phyloP scores from a whole-genome alignment of 2,888 invertebrate genomes.

The Drosophila rubida region DNA sequence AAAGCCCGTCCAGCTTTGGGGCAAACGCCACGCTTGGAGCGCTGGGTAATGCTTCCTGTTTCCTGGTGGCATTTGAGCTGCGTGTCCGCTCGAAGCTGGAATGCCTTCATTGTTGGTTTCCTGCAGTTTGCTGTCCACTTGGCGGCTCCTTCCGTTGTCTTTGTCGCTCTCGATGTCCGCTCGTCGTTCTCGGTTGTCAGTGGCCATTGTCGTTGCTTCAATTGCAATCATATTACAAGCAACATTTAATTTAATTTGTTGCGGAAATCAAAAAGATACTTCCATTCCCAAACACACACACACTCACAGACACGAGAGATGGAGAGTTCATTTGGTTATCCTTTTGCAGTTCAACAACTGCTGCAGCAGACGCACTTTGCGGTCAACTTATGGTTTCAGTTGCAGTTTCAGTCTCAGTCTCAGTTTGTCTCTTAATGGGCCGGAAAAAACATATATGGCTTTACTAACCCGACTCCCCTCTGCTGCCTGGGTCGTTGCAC shows the following conservation, averaged over 20 bases:
- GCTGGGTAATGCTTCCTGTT: conserved; percentile 49
- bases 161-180: conserved; percentile 15
- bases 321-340: conserved; percentile 21
- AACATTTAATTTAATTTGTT: conserved; percentile 78
- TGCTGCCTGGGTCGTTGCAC: conserved; percentile 47
- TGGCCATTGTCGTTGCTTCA: conserved; percentile 42
- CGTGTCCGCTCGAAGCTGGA: conserved; percentile 31
- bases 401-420: conserved; percentile 13
- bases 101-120: conserved; percentile 64
- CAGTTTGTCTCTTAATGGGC: conserved; percentile 53
- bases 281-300: neutral
- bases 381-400: conserved; percentile 50
- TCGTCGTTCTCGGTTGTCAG: conserved; percentile 5
- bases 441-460: conserved; percentile 50
- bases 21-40: conserved; percentile 10
- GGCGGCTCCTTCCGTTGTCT: conserved; percentile 36
- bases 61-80: conserved; percentile 39
- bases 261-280: conserved; percentile 67
- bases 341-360: conserved; percentile 24
- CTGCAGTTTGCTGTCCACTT: conserved; percentile 71
- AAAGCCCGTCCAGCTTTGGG: conserved; percentile 36
- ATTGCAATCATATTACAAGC: conserved; percentile 76
- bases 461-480: conserved; percentile 17
- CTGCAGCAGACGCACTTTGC: conserved; percentile 38
- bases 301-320: conserved; percentile 2